A percentile compares a stretch with the other conserved stretches of the same genome.
Conservation (phyloP, 2,888 invertebrate species). For the Oscheius myriophilus region DNA sequence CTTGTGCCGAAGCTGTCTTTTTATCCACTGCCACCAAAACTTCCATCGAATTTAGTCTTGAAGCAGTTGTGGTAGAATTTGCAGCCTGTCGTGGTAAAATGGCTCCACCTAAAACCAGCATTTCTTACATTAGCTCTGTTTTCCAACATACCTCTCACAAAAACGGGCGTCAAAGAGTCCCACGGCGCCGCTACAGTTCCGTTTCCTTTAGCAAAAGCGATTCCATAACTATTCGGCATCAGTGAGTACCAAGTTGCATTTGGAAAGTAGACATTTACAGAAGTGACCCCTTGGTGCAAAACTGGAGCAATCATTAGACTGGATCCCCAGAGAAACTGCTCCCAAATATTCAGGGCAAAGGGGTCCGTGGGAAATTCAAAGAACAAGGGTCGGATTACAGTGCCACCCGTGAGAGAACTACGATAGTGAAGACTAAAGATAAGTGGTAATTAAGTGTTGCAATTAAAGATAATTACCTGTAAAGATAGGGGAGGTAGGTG, state of each 20-base stretch:
- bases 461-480: slow-evolving; percentile 33
- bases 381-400: slow-evolving; percentile 63
- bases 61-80: slow-evolving; percentile 54
- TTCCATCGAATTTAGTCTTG: slow-evolving; percentile 78
- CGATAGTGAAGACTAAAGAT: slow-evolving; percentile 57
- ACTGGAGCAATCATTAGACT: slow-evolving; percentile 64
- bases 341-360: slow-evolving; percentile 34
- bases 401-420: slow-evolving; percentile 55
- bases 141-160: slow-evolving; percentile 48
- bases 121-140: too few relatives aligned
- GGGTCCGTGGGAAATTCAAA: slow-evolving; percentile 62
- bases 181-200: slow-evolving; percentile 54
- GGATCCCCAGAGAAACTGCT: slow-evolving; percentile 66
- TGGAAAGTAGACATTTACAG: slow-evolving; percentile 71
- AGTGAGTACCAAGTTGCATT: slow-evolving; percentile 70
- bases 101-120: slow-evolving; percentile 72
- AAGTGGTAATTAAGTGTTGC: not conserved
- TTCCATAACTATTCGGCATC: slow-evolving; percentile 53
- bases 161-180: slow-evolving; percentile 58
- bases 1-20: not conserved
- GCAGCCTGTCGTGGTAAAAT: slow-evolving; percentile 75
- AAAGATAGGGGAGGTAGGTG: slow-evolving; percentile 56
- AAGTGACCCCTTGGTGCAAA: slow-evolving; percentile 44
- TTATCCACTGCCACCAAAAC: slow-evolving; percentile 75
- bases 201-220: slow-evolving; percentile 47